These are phyloP conservation scores for Elgonia sp. DNA, from an alignment of 2,888 invertebrate genomes.

Conservation along the genomic window DNA sequence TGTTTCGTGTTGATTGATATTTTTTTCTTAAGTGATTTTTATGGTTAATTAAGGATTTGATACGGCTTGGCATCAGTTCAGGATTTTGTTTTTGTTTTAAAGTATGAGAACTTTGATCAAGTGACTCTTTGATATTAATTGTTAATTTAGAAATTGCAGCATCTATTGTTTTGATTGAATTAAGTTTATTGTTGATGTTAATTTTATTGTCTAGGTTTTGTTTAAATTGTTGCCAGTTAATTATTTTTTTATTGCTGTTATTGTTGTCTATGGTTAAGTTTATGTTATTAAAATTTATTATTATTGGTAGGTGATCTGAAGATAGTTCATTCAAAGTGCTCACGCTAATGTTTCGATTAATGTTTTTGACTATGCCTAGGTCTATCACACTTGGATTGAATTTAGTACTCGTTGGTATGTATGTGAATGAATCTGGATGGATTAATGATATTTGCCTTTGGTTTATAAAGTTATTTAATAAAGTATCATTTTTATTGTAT, in stretches of 20 bases:
- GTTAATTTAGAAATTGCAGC: neutral
- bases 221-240: neutral
- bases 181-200: neutral
- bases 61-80: neutral
- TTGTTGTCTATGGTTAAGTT: neutral
- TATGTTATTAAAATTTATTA: constrained; percentile 5
- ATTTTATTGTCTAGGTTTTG: neutral
- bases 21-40: neutral
- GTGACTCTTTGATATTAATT: neutral
- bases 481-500: neutral
- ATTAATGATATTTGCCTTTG: neutral
- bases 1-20: neutral
- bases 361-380: neutral
- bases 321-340: neutral
- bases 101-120: neutral
- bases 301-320: neutral
- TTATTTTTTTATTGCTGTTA: neutral
- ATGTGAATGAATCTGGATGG: neutral
- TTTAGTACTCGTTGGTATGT: neutral
- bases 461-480: neutral
- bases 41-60: neutral
- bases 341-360: neutral
- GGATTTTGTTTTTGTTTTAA: neutral
- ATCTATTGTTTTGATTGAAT: neutral
- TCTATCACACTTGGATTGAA: neutral